Conservation (phyloP, 1,140 invertebrate genomes). For the Homarus americanus region DNA sequence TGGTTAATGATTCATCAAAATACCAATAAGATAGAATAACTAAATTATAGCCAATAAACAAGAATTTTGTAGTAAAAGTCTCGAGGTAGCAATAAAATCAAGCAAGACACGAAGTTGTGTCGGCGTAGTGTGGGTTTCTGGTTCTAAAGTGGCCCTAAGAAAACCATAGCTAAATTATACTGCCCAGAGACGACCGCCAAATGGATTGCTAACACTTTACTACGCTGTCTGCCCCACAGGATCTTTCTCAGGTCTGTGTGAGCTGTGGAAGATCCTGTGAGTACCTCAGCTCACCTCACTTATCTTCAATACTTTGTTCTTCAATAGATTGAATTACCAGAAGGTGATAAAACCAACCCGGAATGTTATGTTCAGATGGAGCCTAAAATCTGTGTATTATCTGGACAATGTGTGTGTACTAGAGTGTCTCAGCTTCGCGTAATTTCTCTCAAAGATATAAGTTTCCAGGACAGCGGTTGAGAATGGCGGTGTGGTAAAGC, state of each 20-base stretch:
- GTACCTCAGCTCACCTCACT: background rate
- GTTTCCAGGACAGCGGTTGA: conserved; percentile 33
- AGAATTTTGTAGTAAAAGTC: conserved; percentile 4
- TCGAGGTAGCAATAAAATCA: conserved; percentile 42
- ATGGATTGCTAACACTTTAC: conserved; percentile 50
- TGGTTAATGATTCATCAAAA: too few relatives aligned
- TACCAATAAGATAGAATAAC: background rate
- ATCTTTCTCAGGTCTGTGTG: background rate
- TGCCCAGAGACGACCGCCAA: conserved; percentile 33
- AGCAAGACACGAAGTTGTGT: background rate
- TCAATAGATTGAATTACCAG: background rate
- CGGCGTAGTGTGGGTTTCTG: conserved; percentile 14
- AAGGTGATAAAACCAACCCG: background rate
- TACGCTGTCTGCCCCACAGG: background rate
- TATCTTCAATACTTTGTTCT: background rate
- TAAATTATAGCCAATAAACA: conserved; percentile 7
- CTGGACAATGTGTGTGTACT: background rate
- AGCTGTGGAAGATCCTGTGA: too few relatives aligned
- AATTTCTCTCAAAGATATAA: conserved; percentile 16
- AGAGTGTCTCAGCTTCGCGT: background rate
- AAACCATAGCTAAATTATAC: conserved; percentile 55
- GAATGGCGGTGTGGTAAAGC: conserved; percentile 22
- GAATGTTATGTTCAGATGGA: conserved; percentile 1
- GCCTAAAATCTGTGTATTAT: background rate
- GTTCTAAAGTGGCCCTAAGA: conserved; percentile 35